phyloP scores from a whole-genome alignment of 2,113 vertebrate species.

The Micronisus gabar region DNA sequence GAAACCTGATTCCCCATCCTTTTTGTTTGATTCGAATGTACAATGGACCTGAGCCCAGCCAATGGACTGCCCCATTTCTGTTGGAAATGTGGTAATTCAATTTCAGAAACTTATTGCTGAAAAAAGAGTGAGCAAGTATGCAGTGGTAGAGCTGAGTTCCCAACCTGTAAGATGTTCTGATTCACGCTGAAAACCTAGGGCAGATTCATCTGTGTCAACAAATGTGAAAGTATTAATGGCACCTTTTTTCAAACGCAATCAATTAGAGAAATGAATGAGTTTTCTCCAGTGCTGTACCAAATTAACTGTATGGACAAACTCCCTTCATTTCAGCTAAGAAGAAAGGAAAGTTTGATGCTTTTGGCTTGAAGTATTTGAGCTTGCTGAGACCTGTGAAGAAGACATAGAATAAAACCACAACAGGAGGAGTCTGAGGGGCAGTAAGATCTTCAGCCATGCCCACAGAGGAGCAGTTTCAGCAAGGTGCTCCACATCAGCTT shows the following conservation, averaged over 20 bases:
- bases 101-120: neutral
- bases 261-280: neutral
- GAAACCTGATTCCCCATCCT: neutral
- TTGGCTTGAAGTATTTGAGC: neutral
- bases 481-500: neutral
- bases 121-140: neutral
- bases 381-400: neutral
- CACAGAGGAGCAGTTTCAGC: neutral
- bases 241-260: neutral
- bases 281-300: neutral
- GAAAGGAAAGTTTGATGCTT: neutral
- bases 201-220: neutral
- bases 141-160: neutral
- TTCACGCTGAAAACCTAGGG: neutral
- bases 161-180: neutral
- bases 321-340: neutral
- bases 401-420: neutral
- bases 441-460: neutral
- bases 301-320: neutral
- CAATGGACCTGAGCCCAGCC: fast-evolving
- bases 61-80: neutral
- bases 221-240: neutral
- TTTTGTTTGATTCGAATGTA: neutral
- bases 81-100: neutral
- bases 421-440: neutral